These are phyloP conservation scores for Lomographa bimaculata DNA, from an alignment of 2,888 invertebrate genomes.

Conservation along the genomic window DNA sequence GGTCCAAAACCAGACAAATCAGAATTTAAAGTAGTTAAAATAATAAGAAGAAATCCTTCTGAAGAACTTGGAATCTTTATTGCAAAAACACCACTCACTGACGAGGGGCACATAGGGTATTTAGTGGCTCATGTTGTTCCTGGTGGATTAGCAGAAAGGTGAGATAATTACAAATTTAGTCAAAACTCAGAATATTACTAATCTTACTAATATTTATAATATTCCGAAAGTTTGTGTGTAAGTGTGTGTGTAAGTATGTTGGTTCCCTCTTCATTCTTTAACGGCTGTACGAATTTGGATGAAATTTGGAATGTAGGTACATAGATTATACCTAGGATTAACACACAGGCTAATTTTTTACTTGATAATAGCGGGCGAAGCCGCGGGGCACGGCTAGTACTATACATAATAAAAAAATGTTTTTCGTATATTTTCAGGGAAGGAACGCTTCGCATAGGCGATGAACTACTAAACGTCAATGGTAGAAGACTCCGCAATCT, in stretches of 20 bases:
- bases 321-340: too few species aligned
- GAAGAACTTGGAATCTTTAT: slow-evolving; percentile 90
- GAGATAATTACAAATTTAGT: slow-evolving; percentile 37
- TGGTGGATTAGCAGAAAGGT: slow-evolving; percentile 87
- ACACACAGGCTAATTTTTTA: too few species aligned
- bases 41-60: slow-evolving; percentile 79
- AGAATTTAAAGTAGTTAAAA: slow-evolving; percentile 80
- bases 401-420: too few species aligned
- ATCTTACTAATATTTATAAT: too few species aligned
- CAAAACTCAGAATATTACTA: too few species aligned
- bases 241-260: too few species aligned
- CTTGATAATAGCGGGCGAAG: too few species aligned
- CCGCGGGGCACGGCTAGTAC: too few species aligned
- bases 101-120: slow-evolving; percentile 85
- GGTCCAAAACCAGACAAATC: slow-evolving; percentile 59
- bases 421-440: slow-evolving; percentile 70
- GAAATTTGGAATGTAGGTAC: too few species aligned
- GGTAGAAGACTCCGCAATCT: slow-evolving; percentile 87
- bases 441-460: slow-evolving; percentile 86
- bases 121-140: slow-evolving; percentile 88
- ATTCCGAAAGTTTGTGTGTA: too few species aligned
- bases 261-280: too few species aligned
- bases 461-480: slow-evolving; percentile 89
- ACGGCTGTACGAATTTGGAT: too few species aligned
- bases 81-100: slow-evolving; percentile 85